Conservation (phyloP, 2,888 invertebrate species). For the Selenia dentaria region DNA sequence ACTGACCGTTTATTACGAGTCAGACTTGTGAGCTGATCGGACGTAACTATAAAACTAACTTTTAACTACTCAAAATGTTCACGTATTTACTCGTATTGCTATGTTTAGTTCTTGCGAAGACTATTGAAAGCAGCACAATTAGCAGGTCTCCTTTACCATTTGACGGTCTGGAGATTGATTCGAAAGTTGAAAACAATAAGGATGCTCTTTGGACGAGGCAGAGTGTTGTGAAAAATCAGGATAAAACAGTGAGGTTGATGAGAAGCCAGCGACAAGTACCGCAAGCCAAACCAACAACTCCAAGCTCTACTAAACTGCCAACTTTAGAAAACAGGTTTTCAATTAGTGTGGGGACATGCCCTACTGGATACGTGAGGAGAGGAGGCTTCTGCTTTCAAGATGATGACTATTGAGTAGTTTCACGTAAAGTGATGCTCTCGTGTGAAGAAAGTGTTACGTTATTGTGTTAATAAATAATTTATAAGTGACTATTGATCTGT, state of each 20-base stretch:
- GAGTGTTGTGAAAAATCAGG: constrained; percentile 27
- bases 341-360: constrained; percentile 38
- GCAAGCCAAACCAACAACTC: background rate
- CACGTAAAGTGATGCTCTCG: too few species aligned
- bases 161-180: constrained; percentile 27
- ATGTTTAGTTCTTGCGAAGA: constrained; percentile 2
- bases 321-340: constrained; percentile 35
- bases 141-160: constrained; percentile 25
- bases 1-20: background rate
- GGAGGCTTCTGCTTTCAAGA: constrained; percentile 47
- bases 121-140: constrained; percentile 7
- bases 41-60: background rate
- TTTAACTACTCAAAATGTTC: constrained; percentile 5
- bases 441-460: background rate
- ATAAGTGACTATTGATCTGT: too few species aligned
- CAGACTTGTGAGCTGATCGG: background rate
- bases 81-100: constrained; percentile 6
- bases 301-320: constrained; percentile 7
- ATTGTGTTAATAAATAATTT: too few species aligned
- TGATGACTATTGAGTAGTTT: constrained; percentile 33
- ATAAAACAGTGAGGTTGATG: constrained; percentile 15
- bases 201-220: constrained; percentile 19
- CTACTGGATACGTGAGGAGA: constrained; percentile 35
- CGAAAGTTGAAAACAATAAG: constrained; percentile 24
- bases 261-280: constrained; percentile 3